Conservation (phyloP, 2,888 invertebrate genomes). For the Cyaniris semiargus region DNA sequence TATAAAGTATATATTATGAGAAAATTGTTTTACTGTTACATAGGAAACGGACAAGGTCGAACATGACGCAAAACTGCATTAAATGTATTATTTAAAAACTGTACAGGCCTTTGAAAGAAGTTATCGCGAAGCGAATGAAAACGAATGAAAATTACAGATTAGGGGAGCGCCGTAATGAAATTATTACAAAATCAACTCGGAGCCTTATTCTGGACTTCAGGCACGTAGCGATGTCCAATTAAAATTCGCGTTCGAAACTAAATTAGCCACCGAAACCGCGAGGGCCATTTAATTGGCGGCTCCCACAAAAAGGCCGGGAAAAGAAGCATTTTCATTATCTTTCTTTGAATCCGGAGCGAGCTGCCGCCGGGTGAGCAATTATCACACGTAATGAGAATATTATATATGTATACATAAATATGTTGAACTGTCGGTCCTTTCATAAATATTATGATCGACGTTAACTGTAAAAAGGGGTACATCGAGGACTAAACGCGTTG, state of each 20-base stretch:
- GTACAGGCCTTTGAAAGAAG: neutral
- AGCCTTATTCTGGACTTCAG: constrained; percentile 25
- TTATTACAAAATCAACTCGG: neutral
- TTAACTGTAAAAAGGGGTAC: too few relatives aligned
- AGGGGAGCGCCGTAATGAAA: neutral
- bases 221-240: constrained; percentile 37
- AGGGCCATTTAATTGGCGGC: constrained; percentile 37
- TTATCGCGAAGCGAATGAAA: neutral
- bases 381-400: constrained; percentile 26
- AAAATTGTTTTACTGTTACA: too few relatives aligned
- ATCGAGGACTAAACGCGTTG: too few relatives aligned
- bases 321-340: constrained; percentile 39
- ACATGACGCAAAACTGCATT: too few relatives aligned
- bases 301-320: constrained; percentile 36
- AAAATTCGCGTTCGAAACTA: constrained; percentile 40
- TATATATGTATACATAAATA: too few relatives aligned
- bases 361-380: constrained; percentile 17
- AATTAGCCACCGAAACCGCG: constrained; percentile 37
- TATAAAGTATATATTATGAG: too few relatives aligned
- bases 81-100: too few relatives aligned
- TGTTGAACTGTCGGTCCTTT: neutral
- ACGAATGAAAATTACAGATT: constrained; percentile 1
- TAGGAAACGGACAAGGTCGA: too few relatives aligned
- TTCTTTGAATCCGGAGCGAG: constrained; percentile 26
- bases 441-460: neutral